phyloP scores from a whole-genome alignment of 1,140 invertebrate species.

The Carposina sasakii region DNA sequence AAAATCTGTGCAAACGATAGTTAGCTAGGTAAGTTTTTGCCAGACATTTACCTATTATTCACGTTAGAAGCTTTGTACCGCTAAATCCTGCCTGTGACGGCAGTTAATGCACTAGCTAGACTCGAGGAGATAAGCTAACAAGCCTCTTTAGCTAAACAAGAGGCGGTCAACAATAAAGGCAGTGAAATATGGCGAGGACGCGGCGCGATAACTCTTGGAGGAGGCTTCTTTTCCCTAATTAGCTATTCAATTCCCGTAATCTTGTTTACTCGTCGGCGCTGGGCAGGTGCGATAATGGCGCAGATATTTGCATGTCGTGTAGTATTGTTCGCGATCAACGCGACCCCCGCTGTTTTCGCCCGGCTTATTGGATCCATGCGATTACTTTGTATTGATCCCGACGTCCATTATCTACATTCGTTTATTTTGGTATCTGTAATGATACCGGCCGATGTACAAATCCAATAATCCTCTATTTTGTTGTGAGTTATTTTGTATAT shows the following conservation, averaged over 20 bases:
- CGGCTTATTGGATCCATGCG: slow-evolving; percentile 68
- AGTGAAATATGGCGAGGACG: slow-evolving; percentile 67
- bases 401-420: slow-evolving; percentile 69
- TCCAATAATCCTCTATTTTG: slow-evolving; percentile 30
- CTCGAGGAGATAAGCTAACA: slow-evolving; percentile 62
- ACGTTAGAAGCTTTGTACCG: slow-evolving; percentile 36
- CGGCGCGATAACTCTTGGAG: slow-evolving; percentile 55
- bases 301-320: slow-evolving; percentile 71
- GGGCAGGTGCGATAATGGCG: slow-evolving; percentile 71
- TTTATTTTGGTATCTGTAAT: slow-evolving; percentile 67
- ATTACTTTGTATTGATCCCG: slow-evolving; percentile 71
- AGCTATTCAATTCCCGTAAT: slow-evolving; percentile 71
- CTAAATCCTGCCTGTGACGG: slow-evolving; percentile 46
- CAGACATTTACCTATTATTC: too few relatives aligned
- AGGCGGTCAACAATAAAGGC: slow-evolving; percentile 63
- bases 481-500: neutral
- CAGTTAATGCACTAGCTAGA: slow-evolving; percentile 59
- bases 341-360: slow-evolving; percentile 65
- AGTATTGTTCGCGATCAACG: slow-evolving; percentile 60
- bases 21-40: too few relatives aligned
- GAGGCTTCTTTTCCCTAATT: slow-evolving; percentile 68
- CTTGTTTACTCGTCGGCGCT: slow-evolving; percentile 67
- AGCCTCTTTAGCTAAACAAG: slow-evolving; percentile 66
- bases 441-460: slow-evolving; percentile 51
- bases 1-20: too few relatives aligned